Evolutionary conservation across 2,113 vertebrate genomes (phyloP).

Genomic region (Hippocampus zosterae): DNA sequence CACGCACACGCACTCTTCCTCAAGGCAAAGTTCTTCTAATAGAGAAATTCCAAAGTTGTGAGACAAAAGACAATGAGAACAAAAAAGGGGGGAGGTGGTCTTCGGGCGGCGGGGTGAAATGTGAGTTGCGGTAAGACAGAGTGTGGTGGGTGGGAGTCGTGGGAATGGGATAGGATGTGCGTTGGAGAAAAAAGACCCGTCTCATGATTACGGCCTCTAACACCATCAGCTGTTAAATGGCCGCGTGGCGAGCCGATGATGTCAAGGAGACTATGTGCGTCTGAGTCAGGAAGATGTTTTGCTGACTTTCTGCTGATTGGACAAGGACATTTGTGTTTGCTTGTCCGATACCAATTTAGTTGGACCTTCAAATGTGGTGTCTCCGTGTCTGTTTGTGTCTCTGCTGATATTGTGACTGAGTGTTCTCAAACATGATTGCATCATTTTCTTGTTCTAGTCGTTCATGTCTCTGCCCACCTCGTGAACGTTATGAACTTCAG

Average conservation of each 20-base stretch:
- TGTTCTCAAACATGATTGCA: constrained; percentile 7
- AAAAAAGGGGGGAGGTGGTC: background rate
- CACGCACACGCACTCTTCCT: background rate
- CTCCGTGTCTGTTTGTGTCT: constrained; percentile 14
- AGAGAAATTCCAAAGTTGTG: constrained; percentile 32
- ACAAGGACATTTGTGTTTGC: constrained; percentile 50
- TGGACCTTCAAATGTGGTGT: constrained; percentile 17
- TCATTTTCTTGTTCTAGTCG: constrained; percentile 61
- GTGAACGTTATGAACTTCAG: constrained; percentile 89
- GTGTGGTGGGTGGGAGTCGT: constrained; percentile 1
- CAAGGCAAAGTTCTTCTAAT: constrained; percentile 36
- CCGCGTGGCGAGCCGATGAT: constrained; percentile 53
- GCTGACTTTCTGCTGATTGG: constrained; percentile 51
- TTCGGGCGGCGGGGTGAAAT: background rate
- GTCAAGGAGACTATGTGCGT: constrained; percentile 41
- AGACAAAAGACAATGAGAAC: constrained; percentile 39
- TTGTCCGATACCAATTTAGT: constrained; percentile 19
- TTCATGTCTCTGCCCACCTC: constrained; percentile 94
- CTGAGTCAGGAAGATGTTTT: constrained; percentile 45
- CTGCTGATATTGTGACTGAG: background rate
- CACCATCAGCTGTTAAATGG: constrained; percentile 62
- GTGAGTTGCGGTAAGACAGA: background rate
- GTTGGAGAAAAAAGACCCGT: constrained; percentile 48
- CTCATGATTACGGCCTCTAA: constrained; percentile 55
- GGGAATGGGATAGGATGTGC: constrained; percentile 42